These are phyloP conservation scores for Sclerurus mexicanus DNA, from an alignment of 2,113 vertebrate genomes.

Conservation along the genomic window DNA sequence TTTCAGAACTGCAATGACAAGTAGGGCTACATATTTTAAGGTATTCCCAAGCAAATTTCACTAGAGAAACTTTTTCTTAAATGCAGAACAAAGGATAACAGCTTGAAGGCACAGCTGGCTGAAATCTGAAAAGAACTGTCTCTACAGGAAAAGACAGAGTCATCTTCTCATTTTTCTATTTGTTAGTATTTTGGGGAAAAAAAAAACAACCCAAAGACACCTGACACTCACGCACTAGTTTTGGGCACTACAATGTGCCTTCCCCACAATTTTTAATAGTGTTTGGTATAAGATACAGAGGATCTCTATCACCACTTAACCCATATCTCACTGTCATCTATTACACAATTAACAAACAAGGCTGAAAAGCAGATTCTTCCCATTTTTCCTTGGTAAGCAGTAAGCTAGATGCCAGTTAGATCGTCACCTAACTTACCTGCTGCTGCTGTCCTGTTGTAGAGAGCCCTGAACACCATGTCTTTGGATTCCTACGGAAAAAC, in stretches of 20 bases:
- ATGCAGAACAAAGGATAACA: not conserved
- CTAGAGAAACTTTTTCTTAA: not conserved
- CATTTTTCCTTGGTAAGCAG: not conserved
- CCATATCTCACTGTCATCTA: not conserved
- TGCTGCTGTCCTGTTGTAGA: conserved; percentile 5
- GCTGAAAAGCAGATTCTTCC: not conserved
- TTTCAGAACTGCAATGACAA: not conserved
- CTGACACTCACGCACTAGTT: not conserved
- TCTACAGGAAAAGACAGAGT: not conserved
- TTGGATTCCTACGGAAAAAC: conserved; percentile 19
- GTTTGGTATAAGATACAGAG: not conserved
- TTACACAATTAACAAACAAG: not conserved
- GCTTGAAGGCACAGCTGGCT: not conserved
- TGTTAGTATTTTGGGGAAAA: not conserved
- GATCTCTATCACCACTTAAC: not conserved
- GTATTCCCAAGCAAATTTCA: not conserved
- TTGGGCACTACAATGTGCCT: not conserved
- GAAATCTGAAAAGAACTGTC: not conserved
- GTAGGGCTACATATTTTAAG: not conserved
- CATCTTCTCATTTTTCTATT: not conserved
- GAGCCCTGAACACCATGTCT: conserved; percentile 38
- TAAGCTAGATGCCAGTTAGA: not conserved
- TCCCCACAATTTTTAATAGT: not conserved
- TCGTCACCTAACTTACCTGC: conserved; percentile 40
- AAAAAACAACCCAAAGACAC: not conserved